Base-by-base conservation (phyloP, 2,888 invertebrate genomes). In the Chloroclystis v-ata region DNA sequence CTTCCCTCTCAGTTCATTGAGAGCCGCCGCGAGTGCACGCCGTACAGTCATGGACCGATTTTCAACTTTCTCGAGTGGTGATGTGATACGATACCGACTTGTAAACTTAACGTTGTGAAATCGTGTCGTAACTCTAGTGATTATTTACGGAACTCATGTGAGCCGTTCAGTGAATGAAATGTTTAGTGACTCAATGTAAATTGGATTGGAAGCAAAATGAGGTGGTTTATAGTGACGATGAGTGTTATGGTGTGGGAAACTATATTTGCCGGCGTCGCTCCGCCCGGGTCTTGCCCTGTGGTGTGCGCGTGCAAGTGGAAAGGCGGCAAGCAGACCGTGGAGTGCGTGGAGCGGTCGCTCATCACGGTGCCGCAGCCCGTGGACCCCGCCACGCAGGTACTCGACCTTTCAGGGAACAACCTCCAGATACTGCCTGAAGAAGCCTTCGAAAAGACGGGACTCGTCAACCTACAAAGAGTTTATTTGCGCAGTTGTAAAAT, bases 251-350 rank as follows among this genome's bases (percentile, higher is more conserved):
- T 82, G 75, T 78, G 75, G 70, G 72, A 77, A 76, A 80, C 79
- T 57, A 74, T 78, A 69, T 65, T 75, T 52, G 80, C 77, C 57
- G 83, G 77, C 54, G 71, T 85, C 52, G 89, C 89, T 48, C 86
- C 89, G 59, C 86, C 90, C 54, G 90, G 90, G 59, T 89, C 90
- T 59, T 94, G 94, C 66, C 95, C 95, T 49, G 89, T 90, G 32
- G 92, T 92, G 62, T 97, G 97, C 83, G 91, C 91, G 67, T 97
- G 97, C 86, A 97, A 96, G 82, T 97, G 97, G 97, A 96, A 96
- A 83, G 93, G 94, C 67, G 97, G 97, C 61, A 97, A 97, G 80
- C 95, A 95, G 77, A 95, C 96, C 40, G 97, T 96, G 52, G 96
- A 96, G 84, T 97, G 97, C 82, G 92, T 93, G 71, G 93, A 95